These are phyloP conservation scores for Anniella stebbinsi DNA, from an alignment of 2,797 vertebrate species.

Conservation along the genomic window DNA sequence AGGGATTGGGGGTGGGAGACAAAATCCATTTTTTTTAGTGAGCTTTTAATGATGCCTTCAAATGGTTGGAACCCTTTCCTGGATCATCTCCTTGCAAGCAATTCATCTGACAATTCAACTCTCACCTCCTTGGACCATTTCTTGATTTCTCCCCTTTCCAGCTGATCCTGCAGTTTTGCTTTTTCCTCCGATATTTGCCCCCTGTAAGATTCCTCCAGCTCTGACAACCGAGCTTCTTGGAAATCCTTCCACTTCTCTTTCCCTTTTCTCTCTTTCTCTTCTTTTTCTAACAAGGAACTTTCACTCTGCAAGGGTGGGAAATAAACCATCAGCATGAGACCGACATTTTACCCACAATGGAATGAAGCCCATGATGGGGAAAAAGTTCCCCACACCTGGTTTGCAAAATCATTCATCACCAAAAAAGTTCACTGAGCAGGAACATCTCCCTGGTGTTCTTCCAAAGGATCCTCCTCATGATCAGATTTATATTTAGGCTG, in stretches of 20 bases:
- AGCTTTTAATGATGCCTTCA: background rate
- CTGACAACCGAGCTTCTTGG: conserved; percentile 34
- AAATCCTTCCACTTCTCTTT: conserved; percentile 8
- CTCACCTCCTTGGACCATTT: conserved; percentile 6
- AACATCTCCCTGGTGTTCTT: background rate
- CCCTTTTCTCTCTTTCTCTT: conserved; percentile 18
- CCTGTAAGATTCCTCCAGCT: conserved; percentile 34
- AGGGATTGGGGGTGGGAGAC: background rate
- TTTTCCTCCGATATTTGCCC: conserved; percentile 38
- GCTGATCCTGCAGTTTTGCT: conserved; percentile 46
- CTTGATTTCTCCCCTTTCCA: conserved; percentile 47
- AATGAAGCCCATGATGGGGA: no score
- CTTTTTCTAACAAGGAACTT: background rate
- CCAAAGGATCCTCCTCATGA: background rate
- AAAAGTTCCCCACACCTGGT: no score
- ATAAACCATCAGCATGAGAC: background rate
- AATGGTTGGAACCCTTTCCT: background rate
- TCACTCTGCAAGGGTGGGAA: background rate
- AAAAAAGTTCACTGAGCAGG: no score
- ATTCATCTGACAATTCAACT: background rate
- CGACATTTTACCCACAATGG: background rate
- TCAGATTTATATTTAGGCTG: background rate
- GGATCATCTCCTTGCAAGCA: background rate
- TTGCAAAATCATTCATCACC: no score
- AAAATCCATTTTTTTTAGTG: no score